Evolutionary conservation across 2,797 vertebrate genomes (phyloP), one percentile per base, ranked within the genome.

Genomic region (Naso thynnoides): DNA sequence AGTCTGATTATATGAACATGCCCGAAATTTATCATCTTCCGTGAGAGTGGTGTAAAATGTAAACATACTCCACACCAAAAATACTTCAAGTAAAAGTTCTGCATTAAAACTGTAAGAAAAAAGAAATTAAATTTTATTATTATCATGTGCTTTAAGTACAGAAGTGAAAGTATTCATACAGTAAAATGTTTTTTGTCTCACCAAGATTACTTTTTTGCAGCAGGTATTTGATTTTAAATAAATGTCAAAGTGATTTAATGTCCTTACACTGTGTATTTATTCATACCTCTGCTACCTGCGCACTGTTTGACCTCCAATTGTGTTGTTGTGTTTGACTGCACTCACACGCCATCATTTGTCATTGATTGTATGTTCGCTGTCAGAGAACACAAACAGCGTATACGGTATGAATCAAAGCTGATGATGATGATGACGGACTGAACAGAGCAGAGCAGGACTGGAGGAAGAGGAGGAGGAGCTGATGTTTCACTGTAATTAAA

Each of bases 201-300:
- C n/a, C n/a, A n/a, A n/a, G n/a, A n/a, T n/a, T n/a, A n/a, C n/a
- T 27, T 27, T 18, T 55, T 47, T 15, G 8, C 10, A 26, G n/a
- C 23, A 36, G 48, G 5, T 33, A 26, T 63, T 65, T 73, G 50
- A 42, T 54, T 66, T 65, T 47, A 18, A 76, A 65, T 79, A 76
- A 76, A 73, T 6, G 50, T 57, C 67, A 54, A 14, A 21, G 19
- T 31, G 21, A 53, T 54, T 38, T 29, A 26, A 29, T 9, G 45
- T 57, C 36, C 26, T 9, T 3, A 19, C 31, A 11, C 19, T 59
- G 55, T 59, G 48, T 82, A 70, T 82, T 73, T 52, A 55, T 79
- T 66, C 73, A 73, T 66, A 16, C 73, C 69, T 63, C 16, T 38
- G 76, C 81, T 79, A n/a, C 76, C 55, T 39, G 62, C 24, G 1